These are phyloP conservation scores for Ceratitis capitata DNA, from an alignment of 1,140 invertebrate genomes.

Conservation along the genomic window DNA sequence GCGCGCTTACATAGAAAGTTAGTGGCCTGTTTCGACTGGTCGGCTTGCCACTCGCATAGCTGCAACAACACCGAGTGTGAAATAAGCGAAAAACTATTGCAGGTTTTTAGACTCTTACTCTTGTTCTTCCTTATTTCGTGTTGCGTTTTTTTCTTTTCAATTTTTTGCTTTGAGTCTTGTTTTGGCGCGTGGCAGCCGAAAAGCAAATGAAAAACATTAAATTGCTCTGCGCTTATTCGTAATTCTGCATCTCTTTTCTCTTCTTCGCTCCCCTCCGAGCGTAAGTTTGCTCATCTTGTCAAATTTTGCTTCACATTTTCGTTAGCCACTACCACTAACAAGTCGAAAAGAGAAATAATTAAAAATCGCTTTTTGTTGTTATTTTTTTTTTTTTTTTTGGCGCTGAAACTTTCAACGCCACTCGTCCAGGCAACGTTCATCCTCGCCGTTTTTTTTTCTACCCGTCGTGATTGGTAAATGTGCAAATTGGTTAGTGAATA, in stretches of 20 bases:
- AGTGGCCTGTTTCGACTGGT: neutral
- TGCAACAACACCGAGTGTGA: neutral
- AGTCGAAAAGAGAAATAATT: conserved; percentile 2
- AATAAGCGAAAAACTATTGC: neutral
- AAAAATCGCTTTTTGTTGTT: too few relatives aligned
- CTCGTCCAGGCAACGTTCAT: too few relatives aligned
- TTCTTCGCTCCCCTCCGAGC: neutral
- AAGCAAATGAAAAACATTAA: too few relatives aligned
- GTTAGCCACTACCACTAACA: neutral
- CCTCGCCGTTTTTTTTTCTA: too few relatives aligned
- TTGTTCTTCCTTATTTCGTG: neutral
- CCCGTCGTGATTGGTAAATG: neutral
- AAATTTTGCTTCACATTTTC: neutral
- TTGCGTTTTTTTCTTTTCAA: too few relatives aligned
- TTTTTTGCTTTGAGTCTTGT: neutral
- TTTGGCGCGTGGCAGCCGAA: neutral
- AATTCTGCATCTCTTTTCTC: neutral
- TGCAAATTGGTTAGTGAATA: neutral
- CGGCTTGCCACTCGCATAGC: neutral
- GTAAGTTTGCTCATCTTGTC: neutral
- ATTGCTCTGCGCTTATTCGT: too few relatives aligned
- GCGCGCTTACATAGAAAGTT: neutral
- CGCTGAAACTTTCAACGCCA: neutral
- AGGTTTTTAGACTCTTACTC: neutral
- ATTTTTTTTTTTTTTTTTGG: too few relatives aligned